Evolutionary conservation across 1,140 invertebrate genomes (phyloP).

Genomic region (Hyles vespertilio): DNA sequence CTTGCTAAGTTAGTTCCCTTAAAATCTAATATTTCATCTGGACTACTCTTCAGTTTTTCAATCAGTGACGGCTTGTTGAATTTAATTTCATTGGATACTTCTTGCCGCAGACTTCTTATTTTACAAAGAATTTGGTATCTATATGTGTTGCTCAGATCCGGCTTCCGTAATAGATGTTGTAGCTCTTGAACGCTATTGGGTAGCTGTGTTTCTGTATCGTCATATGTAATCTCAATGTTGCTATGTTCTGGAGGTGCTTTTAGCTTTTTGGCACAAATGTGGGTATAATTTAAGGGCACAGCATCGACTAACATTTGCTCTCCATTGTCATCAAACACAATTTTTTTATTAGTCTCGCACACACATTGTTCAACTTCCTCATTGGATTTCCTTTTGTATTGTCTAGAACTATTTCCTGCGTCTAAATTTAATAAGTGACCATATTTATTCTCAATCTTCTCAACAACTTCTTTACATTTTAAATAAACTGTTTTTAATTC

Average conservation of each 20-base stretch:
- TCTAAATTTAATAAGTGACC: slow-evolving; percentile 50
- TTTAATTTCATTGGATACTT: slow-evolving; percentile 42
- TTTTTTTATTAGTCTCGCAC: slow-evolving; percentile 48
- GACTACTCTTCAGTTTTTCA: slow-evolving; percentile 43
- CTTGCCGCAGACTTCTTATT: slow-evolving; percentile 40
- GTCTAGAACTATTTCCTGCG: not conserved
- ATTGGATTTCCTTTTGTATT: slow-evolving; percentile 10
- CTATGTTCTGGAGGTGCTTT: slow-evolving; percentile 15
- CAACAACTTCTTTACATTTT: slow-evolving; percentile 48
- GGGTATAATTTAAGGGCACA: slow-evolving; percentile 19
- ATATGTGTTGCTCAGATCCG: slow-evolving; percentile 24
- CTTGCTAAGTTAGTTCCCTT: slow-evolving; percentile 50
- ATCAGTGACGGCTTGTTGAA: slow-evolving; percentile 47
- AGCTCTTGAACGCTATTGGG: slow-evolving; percentile 43
- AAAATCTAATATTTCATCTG: slow-evolving; percentile 50
- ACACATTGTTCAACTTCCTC: slow-evolving; percentile 30
- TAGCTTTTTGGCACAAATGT: slow-evolving; percentile 44
- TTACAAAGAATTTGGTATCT: slow-evolving; percentile 49
- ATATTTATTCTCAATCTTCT: slow-evolving; percentile 61
- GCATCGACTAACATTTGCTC: slow-evolving; percentile 29
- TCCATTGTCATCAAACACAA: slow-evolving; percentile 57
- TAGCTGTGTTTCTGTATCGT: slow-evolving; percentile 26
- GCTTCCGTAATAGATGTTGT: slow-evolving; percentile 36
- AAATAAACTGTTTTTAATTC: slow-evolving; percentile 46
- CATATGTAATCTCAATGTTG: slow-evolving; percentile 37